These are phyloP conservation scores for Morpho deidamia DNA, from an alignment of 2,888 invertebrate species.

Conservation along the genomic window DNA sequence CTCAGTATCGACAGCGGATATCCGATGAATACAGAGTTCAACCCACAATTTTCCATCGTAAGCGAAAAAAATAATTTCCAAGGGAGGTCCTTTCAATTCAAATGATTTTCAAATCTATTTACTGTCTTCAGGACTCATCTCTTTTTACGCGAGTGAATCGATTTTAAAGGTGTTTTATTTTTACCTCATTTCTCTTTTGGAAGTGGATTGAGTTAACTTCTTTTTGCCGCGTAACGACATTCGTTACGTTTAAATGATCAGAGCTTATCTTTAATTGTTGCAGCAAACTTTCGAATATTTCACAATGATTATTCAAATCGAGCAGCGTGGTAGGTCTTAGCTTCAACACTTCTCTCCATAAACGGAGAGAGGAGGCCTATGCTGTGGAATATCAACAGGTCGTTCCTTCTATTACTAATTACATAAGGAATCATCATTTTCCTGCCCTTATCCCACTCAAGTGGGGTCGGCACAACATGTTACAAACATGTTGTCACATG, in stretches of 20 bases:
- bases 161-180: constrained; percentile 14
- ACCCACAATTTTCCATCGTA: constrained; percentile 29
- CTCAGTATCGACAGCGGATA: constrained; percentile 30
- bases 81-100: constrained; percentile 28
- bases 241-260: not conserved
- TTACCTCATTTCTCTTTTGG: not conserved
- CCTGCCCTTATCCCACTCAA: no score
- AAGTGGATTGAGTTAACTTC: constrained; percentile 7
- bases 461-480: no score
- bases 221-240: constrained; percentile 4
- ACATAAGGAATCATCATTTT: no score
- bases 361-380: no score
- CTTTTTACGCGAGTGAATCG: constrained; percentile 10
- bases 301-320: no score
- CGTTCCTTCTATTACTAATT: no score
- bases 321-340: no score
- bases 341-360: no score
- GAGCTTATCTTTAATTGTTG: not conserved
- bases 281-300: not conserved
- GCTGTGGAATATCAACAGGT: no score
- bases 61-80: constrained; percentile 27
- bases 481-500: no score
- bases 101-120: constrained; percentile 44
- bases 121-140: constrained; percentile 33
- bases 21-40: constrained; percentile 36